phyloP scores from a whole-genome alignment of 2,888 invertebrate genomes.

The Ctenicera cuprea region DNA sequence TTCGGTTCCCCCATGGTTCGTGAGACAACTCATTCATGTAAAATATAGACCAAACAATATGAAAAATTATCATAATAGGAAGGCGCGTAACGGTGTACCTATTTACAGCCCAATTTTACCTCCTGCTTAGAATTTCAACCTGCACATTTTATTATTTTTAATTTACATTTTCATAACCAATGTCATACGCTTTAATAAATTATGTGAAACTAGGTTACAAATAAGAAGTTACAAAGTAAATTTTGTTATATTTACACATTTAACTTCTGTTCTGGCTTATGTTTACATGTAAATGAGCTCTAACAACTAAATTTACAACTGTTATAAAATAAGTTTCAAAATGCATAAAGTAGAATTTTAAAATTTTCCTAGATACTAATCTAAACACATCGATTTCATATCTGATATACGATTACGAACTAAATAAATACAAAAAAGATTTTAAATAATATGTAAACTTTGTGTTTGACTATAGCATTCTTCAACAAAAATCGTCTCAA shows the following conservation, averaged over 20 bases:
- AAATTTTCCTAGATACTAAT: too few relatives aligned
- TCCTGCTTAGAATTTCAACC: neutral
- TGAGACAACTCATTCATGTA: constrained; percentile 34
- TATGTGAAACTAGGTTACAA: too few relatives aligned
- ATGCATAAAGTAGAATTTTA: too few relatives aligned
- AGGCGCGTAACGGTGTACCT: constrained; percentile 19
- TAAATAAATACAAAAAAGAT: too few relatives aligned
- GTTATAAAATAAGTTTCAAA: too few relatives aligned
- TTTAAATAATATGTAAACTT: too few relatives aligned
- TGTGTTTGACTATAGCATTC: too few relatives aligned
- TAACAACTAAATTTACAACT: too few relatives aligned
- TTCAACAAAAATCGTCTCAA: neutral
- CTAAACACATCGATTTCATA: too few relatives aligned
- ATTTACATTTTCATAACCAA: neutral
- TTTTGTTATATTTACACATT: neutral
- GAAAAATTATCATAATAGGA: constrained; percentile 38
- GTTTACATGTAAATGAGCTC: neutral
- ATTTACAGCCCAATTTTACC: constrained; percentile 26
- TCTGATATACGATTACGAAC: too few relatives aligned
- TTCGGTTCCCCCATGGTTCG: constrained; percentile 31
- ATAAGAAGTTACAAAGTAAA: too few relatives aligned
- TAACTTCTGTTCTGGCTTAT: too few relatives aligned
- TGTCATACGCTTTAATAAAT: neutral
- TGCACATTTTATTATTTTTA: constrained; percentile 5
- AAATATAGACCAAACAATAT: constrained; percentile 43